Evolutionary conservation across 2,888 invertebrate genomes (phyloP).

Genomic region (Candidula unifasciata): DNA sequence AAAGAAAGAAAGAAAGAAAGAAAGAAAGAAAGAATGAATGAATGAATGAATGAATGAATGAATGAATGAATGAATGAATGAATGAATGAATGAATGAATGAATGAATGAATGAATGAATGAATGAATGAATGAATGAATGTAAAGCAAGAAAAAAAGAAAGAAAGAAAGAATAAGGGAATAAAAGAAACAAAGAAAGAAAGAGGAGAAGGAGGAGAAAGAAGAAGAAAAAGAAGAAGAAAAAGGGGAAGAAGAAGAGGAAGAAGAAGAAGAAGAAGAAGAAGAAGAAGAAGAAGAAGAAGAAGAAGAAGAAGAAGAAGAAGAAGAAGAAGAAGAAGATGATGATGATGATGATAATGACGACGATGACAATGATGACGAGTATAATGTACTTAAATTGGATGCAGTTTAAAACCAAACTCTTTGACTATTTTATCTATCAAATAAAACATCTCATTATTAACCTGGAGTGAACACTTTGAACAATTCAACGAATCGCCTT

Average conservation of each 20-base stretch:
- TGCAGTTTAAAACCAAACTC: no score
- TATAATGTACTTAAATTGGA: neutral
- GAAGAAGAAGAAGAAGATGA: constrained; percentile 1
- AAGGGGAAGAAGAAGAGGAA: constrained; percentile 38
- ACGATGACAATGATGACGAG: neutral
- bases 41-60: no score
- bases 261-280: constrained; percentile 33
- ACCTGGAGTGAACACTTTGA: no score
- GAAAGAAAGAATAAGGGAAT: neutral
- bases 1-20: no score
- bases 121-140: no score
- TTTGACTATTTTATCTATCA: no score
- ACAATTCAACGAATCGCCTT: no score
- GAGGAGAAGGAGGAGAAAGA: constrained; percentile 27
- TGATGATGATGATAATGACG: neutral
- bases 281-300: constrained; percentile 30
- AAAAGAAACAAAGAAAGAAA: neutral
- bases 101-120: no score
- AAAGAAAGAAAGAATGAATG: neutral
- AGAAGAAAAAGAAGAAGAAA: constrained; percentile 39
- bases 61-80: no score
- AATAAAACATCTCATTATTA: no score
- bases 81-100: no score
- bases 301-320: constrained; percentile 12
- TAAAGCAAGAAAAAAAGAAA: constrained; percentile 9